phyloP scores from a whole-genome alignment of 2,113 vertebrate genomes.

The Megaptera novaeangliae region DNA sequence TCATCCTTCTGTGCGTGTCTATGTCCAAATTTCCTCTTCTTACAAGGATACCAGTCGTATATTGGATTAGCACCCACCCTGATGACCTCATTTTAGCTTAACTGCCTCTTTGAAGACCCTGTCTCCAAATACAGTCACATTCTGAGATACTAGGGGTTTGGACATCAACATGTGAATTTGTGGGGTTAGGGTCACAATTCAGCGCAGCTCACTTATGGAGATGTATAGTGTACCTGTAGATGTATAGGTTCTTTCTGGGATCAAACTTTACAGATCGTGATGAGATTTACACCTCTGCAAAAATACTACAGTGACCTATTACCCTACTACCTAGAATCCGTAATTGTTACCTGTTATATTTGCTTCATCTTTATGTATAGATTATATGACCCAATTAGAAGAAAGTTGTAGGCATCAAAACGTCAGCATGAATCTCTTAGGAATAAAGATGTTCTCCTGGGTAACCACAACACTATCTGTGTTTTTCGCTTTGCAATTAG shows the following conservation, averaged over 20 bases:
- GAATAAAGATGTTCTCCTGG: background rate
- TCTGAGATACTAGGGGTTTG: background rate
- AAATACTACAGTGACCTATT: background rate
- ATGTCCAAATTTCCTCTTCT: background rate
- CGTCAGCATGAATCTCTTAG: background rate
- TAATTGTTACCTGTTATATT: background rate
- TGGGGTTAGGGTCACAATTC: rapidly evolving
- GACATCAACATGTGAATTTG: rapidly evolving
- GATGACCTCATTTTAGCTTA: background rate
- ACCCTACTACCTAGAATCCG: background rate
- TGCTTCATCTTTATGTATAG: background rate
- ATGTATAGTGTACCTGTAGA: rapidly evolving
- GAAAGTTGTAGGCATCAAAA: background rate
- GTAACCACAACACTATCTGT: rapidly evolving
- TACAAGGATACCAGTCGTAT: background rate
- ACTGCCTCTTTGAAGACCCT: background rate
- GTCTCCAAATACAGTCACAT: background rate
- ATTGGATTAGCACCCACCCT: background rate
- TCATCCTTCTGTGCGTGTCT: background rate
- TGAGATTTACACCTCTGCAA: background rate
- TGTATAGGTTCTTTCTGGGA: background rate
- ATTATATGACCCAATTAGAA: background rate
- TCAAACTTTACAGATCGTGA: no score
- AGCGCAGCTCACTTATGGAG: rapidly evolving
- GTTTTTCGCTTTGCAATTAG: background rate